phyloP scores from a whole-genome alignment of 2,113 vertebrate species.

The Diphyllodes magnificus region DNA sequence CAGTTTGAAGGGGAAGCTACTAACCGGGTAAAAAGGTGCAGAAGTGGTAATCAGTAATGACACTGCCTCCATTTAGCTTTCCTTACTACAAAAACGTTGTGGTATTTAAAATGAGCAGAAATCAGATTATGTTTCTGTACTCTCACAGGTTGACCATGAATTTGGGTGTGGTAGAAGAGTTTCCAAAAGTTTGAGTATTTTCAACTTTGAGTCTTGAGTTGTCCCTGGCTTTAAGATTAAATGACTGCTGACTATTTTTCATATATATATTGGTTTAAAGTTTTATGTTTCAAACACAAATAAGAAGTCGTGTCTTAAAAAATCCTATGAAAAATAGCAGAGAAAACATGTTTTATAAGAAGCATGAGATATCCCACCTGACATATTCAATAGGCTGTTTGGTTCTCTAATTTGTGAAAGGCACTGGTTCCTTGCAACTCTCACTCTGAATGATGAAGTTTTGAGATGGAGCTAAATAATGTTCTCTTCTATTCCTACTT shows the following conservation, averaged over 20 bases:
- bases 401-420: neutral
- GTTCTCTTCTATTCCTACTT: neutral
- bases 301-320: neutral
- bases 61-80: neutral
- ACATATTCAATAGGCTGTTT: neutral
- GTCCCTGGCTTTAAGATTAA: neutral
- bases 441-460: neutral
- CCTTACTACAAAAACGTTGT: neutral
- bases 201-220: neutral
- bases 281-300: neutral
- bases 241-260: neutral
- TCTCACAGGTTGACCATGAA: neutral
- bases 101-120: neutral
- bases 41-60: neutral
- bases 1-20: accelerated
- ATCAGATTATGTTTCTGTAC: neutral
- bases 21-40: neutral
- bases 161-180: neutral
- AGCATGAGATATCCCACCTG: neutral
- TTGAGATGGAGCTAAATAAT: neutral
- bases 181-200: neutral
- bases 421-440: neutral
- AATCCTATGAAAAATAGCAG: neutral
- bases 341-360: neutral
- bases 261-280: neutral